Base-by-base conservation (phyloP, 2,888 invertebrate species). In the Silvanus unidentatus region DNA sequence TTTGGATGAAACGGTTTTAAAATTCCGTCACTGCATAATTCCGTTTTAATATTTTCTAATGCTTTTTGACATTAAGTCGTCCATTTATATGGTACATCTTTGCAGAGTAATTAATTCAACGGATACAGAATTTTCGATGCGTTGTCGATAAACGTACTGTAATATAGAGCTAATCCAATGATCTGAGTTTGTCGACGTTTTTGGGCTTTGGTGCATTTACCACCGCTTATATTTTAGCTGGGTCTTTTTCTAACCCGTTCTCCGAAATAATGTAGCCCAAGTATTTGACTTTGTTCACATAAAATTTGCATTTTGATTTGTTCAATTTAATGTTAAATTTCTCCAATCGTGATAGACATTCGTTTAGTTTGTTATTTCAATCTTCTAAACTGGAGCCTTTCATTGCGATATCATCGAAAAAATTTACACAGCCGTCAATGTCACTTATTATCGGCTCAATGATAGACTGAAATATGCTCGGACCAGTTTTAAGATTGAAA, bases 351-450 rank as follows among this genome's bases (percentile, higher is more conserved):
- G 4, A 5, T n/a, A 32, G 3, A 32, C 11, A 11, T 9, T 11
- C 5, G 5, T 3, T 12, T 36, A 42, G 2, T 10, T 36, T 30
- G 2, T 16, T 13, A 6, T 9, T 5, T 8, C 48, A 30, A 44
- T 47, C 45, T 9, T 53, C 52, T 1, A 15, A 30, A n/a, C 40
- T 52, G 5, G 12, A 32, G 16, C 60, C 59, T 43, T 57, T 52
- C 30, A 63, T 43, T 5, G 52, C 42, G 11, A 60, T 58, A 16
- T 66, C 64, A 43, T 65, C 62, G 29, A 63, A 64, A 48, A 65
- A 65, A 50, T 59, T 60, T 1, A 49, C 50, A 11, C 53, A 54
- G 1, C 59, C 61, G n/a, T 50, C 47, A 2, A 62, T 10, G 27
- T 54, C 58, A 28, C 50, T 51, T 16, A 64, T 48, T 12, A 58